Base-by-base conservation (phyloP, 2,797 vertebrate genomes). In the Steatocranus sp. region DNA sequence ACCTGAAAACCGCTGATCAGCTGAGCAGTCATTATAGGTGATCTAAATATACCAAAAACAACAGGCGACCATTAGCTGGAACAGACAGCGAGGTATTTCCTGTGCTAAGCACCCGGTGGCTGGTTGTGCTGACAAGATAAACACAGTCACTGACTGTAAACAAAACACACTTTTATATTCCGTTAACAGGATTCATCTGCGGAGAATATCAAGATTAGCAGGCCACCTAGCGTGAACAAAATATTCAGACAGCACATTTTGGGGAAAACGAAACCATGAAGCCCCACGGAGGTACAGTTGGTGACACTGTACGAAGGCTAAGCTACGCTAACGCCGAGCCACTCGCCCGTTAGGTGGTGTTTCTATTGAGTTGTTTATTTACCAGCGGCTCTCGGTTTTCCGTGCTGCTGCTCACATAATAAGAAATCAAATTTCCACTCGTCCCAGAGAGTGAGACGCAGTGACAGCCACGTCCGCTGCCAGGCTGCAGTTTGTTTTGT, bases 401-500 rank as follows among this genome's bases (percentile, higher is more conserved):
- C 14, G 7, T 41, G n/a, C 25, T 49, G 15, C 53, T 75, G 18
- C 25, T 76, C 8, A 70, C 30, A 75, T 85, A 4, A 8, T 78
- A 34, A 41, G 43, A 83, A 85, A 76, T 6, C 34, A 49, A 17
- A 83, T 83, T 63, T 77, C 53, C 78, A 81, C 49, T 8, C 30
- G 30, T 76, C 14, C n/a, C 63, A 9, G 36, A 7, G 51, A 23
- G 1, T 66, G 86, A 75, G 84, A 80, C 1, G 30, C 8, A 12
- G 23, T 2, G 3, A 43, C 2, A 51, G 14, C 49, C n/a, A 25
- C 11, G 10, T 61, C 56, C 5, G 30, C 14, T 58, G 58, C 23
- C 89, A 89, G 86, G 79, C 86, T 95, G 93, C 88, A 86, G 83
- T 93, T 95, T 94, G 94, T 96, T 96, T 96, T 96, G 95, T 94